phyloP scores from a whole-genome alignment of 2,797 vertebrate genomes.

The Limnodromus scolopaceus region DNA sequence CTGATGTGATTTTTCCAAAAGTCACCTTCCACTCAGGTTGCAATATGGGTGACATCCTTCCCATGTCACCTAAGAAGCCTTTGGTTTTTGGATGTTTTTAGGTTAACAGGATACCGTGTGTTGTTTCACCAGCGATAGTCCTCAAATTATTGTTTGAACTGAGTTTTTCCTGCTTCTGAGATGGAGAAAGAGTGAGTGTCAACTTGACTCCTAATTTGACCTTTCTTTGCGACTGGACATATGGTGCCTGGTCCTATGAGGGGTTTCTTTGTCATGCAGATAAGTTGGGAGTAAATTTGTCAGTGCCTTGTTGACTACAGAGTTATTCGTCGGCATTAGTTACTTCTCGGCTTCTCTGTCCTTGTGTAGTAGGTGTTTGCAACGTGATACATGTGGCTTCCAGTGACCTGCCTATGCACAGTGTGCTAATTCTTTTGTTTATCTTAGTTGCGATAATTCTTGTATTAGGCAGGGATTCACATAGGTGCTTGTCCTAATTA shows the following conservation, averaged over 20 bases:
- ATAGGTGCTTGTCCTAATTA: neutral
- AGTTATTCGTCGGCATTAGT: neutral
- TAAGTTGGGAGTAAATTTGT: neutral
- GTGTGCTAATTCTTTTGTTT: neutral
- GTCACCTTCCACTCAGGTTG: neutral
- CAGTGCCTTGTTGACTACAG: neutral
- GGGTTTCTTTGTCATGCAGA: neutral
- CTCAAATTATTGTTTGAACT: neutral
- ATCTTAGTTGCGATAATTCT: neutral
- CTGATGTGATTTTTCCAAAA: neutral
- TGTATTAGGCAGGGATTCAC: neutral
- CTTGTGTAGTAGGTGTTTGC: neutral
- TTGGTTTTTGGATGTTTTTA: neutral
- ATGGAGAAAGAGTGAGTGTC: neutral
- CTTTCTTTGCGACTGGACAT: neutral
- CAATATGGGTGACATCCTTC: neutral
- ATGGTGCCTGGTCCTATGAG: neutral
- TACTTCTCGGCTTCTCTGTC: neutral
- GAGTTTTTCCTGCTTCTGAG: neutral
- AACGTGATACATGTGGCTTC: fast-evolving
- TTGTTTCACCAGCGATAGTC: neutral
- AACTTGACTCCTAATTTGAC: neutral
- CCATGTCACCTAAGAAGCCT: neutral
- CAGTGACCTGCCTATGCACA: neutral
- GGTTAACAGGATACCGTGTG: neutral